phyloP scores from a whole-genome alignment of 2,113 vertebrate species.

The Strix aluco region DNA sequence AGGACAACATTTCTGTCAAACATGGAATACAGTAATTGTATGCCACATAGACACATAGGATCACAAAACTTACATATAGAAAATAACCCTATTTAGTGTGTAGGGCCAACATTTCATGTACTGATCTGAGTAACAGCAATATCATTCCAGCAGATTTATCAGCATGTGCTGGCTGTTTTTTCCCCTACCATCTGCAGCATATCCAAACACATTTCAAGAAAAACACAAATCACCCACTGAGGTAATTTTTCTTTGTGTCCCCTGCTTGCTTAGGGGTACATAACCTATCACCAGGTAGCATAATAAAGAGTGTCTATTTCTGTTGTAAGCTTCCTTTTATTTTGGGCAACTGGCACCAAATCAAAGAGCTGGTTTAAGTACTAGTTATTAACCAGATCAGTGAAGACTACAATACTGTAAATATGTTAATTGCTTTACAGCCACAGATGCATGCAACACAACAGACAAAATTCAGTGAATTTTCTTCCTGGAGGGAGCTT shows the following conservation, averaged over 20 bases:
- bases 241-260: not conserved
- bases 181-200: slow-evolving; percentile 25
- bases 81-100: not conserved
- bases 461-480: not conserved
- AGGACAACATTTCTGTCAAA: not conserved
- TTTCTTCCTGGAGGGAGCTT: not conserved
- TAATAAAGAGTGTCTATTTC: not conserved
- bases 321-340: not conserved
- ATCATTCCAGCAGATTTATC: not conserved
- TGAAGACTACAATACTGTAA: not conserved
- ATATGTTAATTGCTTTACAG: not conserved
- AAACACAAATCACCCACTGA: slow-evolving; percentile 27
- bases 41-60: not conserved
- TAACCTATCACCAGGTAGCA: not conserved
- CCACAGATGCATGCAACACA: not conserved
- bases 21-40: not conserved
- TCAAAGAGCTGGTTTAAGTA: not conserved
- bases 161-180: not conserved
- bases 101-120: not conserved
- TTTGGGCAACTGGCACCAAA: not conserved
- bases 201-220: slow-evolving; percentile 18
- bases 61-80: not conserved
- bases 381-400: not conserved
- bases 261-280: slow-evolving; percentile 1
- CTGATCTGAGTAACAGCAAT: not conserved